Conservation (phyloP, 2,113 vertebrate species). For the Hemichromis elongatus region DNA sequence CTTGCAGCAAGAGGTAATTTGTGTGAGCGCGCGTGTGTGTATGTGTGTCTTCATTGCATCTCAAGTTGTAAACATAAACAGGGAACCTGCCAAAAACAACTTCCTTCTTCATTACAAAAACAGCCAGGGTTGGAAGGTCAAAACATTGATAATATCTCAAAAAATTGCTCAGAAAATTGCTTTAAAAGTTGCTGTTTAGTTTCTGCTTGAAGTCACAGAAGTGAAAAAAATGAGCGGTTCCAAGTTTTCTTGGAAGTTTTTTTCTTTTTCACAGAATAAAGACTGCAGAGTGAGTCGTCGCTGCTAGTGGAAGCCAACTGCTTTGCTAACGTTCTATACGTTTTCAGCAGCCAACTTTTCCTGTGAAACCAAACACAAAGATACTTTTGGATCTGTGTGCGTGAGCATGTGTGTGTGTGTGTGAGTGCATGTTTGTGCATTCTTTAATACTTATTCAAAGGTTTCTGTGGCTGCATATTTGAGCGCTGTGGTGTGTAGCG, state of each 20-base stretch:
- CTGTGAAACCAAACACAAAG: constrained; percentile 29
- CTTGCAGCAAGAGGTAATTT: not conserved
- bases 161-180: not conserved
- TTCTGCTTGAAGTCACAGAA: constrained; percentile 5
- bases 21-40: not conserved
- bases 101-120: not conserved
- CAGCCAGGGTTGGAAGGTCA: not conserved
- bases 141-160: not conserved
- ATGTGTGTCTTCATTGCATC: not conserved
- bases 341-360: constrained; percentile 33
- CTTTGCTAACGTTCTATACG: constrained; percentile 4
- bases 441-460: constrained; percentile 3
- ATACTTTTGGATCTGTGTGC: not conserved
- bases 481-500: not conserved
- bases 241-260: not conserved
- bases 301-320: constrained; percentile 16
- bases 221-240: constrained; percentile 3
- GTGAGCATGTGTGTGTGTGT: not conserved
- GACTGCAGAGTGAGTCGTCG: constrained; percentile 22
- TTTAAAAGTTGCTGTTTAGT: not conserved
- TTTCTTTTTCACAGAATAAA: constrained; percentile 14
- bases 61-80: not conserved
- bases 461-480: not conserved
- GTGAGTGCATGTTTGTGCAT: not conserved
- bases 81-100: not conserved